Percentiles rank a stretch among this genome's conserved stretches.
phyloP scores from a whole-genome alignment of 2,888 invertebrate species.

The Taphrorychus bicolor region DNA sequence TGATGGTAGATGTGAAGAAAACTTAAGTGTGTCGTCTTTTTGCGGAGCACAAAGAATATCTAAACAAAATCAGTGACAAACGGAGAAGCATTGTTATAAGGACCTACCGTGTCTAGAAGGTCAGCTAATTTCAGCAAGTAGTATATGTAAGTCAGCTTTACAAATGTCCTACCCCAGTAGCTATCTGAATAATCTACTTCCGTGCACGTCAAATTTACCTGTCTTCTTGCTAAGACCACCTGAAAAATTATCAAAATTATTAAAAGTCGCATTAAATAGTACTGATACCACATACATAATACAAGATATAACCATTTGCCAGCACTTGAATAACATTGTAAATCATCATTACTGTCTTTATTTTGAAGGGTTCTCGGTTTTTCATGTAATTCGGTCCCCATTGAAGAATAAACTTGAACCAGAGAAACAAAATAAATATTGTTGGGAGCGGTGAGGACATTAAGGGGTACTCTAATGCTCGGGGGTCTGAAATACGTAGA shows the following conservation, averaged over 20 bases:
- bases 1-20: constrained; percentile 90
- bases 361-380: constrained; percentile 66
- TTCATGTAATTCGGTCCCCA: constrained; percentile 72
- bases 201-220: constrained; percentile 25
- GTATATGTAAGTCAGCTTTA: constrained; percentile 21
- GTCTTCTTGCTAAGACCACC: constrained; percentile 14
- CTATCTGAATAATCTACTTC: constrained; percentile 68
- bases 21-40: constrained; percentile 81
- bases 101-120: constrained; percentile 73
- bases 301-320: constrained; percentile 45
- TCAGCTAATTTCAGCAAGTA: constrained; percentile 72
- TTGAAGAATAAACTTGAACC: constrained; percentile 64
- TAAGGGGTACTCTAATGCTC: constrained; percentile 63
- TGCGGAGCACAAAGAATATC: constrained; percentile 82
- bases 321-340: constrained; percentile 72
- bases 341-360: constrained; percentile 64
- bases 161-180: constrained; percentile 46
- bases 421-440: constrained; percentile 60
- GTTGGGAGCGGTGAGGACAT: constrained; percentile 61
- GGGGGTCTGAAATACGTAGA: constrained; percentile 62
- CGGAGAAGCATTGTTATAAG: too few species aligned
- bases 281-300: constrained; percentile 45
- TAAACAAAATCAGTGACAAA: too few species aligned
- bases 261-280: background rate
- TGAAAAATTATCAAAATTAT: constrained; percentile 6